phyloP scores from a whole-genome alignment of 92 coral and sea anemone species.

The Chrysogorgia sp. region DNA sequence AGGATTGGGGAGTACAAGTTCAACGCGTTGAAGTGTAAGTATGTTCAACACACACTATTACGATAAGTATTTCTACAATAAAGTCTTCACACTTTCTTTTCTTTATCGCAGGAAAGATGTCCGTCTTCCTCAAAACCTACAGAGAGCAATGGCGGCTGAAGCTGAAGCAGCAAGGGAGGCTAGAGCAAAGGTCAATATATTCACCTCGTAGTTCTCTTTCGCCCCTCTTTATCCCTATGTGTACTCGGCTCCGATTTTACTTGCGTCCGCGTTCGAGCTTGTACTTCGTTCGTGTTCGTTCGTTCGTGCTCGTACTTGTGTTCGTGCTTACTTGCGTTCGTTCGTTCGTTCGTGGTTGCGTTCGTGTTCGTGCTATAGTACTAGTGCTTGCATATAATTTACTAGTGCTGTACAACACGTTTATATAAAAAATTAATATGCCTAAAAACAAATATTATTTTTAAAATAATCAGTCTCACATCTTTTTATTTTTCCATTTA shows the following conservation, averaged over 20 bases:
- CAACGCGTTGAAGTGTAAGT: slow-evolving; percentile 91
- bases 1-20: slow-evolving; percentile 89
- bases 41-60: background rate
- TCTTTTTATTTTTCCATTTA: too few species aligned
- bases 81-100: background rate
- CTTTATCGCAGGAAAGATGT: slow-evolving; percentile 76
- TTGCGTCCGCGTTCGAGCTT: too few species aligned
- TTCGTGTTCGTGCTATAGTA: too few species aligned
- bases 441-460: too few species aligned
- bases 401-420: too few species aligned
- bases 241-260: background rate
- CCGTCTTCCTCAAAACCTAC: slow-evolving; percentile 84
- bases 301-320: background rate
- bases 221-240: background rate
- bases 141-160: slow-evolving; percentile 94
- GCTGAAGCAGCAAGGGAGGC: slow-evolving; percentile 90
- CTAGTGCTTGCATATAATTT: too few species aligned
- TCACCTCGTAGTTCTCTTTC: slow-evolving; percentile 54
- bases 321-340: background rate
- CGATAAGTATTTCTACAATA: slow-evolving; percentile 15
- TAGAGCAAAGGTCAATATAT: slow-evolving; percentile 86
- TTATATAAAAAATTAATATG: too few species aligned
- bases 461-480: too few species aligned
- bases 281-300: too few species aligned
- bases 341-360: background rate